Percentiles rank a stretch among this genome's conserved stretches.
phyloP scores from a whole-genome alignment of 2,888 invertebrate genomes.

The Ophion costatus region DNA sequence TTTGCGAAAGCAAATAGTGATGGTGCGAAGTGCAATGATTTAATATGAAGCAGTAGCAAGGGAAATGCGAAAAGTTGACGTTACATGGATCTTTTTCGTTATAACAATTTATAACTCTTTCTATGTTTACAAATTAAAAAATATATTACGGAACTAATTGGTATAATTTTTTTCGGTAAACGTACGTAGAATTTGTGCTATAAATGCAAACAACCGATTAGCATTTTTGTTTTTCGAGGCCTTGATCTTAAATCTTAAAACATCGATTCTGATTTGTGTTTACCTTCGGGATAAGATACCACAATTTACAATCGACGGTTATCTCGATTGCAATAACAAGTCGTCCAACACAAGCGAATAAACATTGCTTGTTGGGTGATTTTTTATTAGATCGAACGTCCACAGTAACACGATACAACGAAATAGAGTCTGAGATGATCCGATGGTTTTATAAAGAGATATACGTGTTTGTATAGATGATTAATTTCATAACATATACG shows the following conservation, averaged over 20 bases:
- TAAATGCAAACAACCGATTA: neutral
- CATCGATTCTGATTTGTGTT: neutral
- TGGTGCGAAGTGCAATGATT: neutral
- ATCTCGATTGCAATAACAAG: constrained; percentile 30
- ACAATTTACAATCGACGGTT: constrained; percentile 18
- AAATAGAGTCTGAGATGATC: constrained; percentile 19
- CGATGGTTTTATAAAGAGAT: constrained; percentile 1
- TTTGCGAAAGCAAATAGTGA: neutral
- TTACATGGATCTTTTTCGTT: too few relatives aligned
- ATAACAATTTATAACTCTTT: too few relatives aligned
- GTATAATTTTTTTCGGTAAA: too few relatives aligned
- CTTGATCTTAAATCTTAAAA: neutral
- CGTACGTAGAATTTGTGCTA: neutral
- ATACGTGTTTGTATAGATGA: too few relatives aligned
- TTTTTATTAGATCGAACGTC: constrained; percentile 34
- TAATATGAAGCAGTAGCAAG: neutral
- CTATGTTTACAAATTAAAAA: too few relatives aligned
- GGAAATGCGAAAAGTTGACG: neutral
- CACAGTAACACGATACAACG: constrained; percentile 4
- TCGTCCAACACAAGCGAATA: neutral
- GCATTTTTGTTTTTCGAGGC: neutral
- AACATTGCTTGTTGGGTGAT: neutral
- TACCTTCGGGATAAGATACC: constrained; percentile 3
- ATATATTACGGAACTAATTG: too few relatives aligned
- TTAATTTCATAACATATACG: too few relatives aligned